Percentiles rank a stretch among this genome's conserved stretches.
Conservation (phyloP, 2,888 invertebrate genomes). For the Leptopilina syphax region DNA sequence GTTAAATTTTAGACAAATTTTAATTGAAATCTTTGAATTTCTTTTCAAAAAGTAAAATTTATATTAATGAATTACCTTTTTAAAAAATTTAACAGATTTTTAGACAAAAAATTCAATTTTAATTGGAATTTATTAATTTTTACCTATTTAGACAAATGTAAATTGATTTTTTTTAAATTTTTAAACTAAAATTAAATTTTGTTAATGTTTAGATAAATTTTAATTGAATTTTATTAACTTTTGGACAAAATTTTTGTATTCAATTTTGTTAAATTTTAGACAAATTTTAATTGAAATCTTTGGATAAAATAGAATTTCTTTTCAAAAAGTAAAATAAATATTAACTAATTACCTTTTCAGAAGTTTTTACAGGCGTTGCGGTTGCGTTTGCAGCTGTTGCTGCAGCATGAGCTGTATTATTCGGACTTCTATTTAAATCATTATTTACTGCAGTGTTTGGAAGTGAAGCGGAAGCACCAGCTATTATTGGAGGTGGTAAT, state of each 20-base stretch:
- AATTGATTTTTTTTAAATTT: no score
- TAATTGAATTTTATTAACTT: neutral
- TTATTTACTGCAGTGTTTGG: constrained; percentile 62
- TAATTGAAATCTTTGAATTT: neutral
- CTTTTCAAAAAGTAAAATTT: no score
- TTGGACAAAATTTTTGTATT: neutral
- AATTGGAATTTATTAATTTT: no score
- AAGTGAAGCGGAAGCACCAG: constrained; percentile 52
- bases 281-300: neutral
- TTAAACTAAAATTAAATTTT: no score
- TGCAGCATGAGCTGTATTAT: constrained; percentile 66
- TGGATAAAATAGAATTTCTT: no score
- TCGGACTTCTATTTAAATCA: constrained; percentile 71
- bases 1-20: no score
- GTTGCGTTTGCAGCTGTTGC: constrained; percentile 76
- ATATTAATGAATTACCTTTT: no score
- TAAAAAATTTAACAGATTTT: neutral
- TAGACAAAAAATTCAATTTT: no score
- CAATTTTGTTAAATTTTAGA: no score
- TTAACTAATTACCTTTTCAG: constrained; percentile 75
- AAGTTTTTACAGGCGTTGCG: constrained; percentile 72
- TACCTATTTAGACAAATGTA: no score
- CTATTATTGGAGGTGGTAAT: constrained; percentile 54
- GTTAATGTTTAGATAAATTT: neutral
- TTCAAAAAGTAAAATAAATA: no score